Conservation (phyloP, 2,888 invertebrate species). For the Bedellia somnulentella region DNA sequence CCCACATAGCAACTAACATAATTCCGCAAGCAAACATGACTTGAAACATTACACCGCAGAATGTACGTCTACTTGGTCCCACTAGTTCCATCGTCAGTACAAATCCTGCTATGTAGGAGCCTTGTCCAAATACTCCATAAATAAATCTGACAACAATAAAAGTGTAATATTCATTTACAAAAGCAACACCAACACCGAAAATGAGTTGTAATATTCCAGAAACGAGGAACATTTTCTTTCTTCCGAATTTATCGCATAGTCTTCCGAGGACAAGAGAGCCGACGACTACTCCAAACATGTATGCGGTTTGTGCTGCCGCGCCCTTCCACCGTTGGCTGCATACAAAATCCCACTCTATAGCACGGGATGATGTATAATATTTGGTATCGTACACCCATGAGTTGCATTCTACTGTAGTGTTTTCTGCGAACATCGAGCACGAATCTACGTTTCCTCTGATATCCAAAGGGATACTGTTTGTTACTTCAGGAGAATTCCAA, state of each 20-base stretch:
- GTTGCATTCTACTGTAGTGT: conserved; percentile 32
- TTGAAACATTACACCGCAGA: conserved; percentile 80
- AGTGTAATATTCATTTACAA: conserved; percentile 71
- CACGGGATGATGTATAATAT: conserved; percentile 72
- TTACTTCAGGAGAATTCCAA: conserved; percentile 58
- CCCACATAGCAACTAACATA: conserved; percentile 83
- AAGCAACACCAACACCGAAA: conserved; percentile 73
- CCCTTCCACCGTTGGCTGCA: conserved; percentile 82
- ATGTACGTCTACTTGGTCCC: conserved; percentile 75
- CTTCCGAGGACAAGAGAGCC: conserved; percentile 79
- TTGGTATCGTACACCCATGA: conserved; percentile 75
- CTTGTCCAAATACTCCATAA: conserved; percentile 82
- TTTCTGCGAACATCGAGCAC: conserved; percentile 59
- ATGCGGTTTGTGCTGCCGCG: conserved; percentile 73
- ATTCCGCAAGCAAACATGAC: conserved; percentile 79
- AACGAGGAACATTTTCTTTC: conserved; percentile 78
- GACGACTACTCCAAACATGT: conserved; percentile 82
- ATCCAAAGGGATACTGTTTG: conserved; percentile 59
- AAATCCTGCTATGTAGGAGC: conserved; percentile 70
- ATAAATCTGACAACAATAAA: conserved; percentile 70
- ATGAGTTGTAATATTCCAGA: conserved; percentile 73
- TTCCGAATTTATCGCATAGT: conserved; percentile 77
- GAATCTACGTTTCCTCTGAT: conserved; percentile 63
- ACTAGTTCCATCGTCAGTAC: conserved; percentile 81
- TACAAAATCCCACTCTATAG: conserved; percentile 83